phyloP scores from a whole-genome alignment of 2,888 invertebrate species.

The Ophion obscuratus region DNA sequence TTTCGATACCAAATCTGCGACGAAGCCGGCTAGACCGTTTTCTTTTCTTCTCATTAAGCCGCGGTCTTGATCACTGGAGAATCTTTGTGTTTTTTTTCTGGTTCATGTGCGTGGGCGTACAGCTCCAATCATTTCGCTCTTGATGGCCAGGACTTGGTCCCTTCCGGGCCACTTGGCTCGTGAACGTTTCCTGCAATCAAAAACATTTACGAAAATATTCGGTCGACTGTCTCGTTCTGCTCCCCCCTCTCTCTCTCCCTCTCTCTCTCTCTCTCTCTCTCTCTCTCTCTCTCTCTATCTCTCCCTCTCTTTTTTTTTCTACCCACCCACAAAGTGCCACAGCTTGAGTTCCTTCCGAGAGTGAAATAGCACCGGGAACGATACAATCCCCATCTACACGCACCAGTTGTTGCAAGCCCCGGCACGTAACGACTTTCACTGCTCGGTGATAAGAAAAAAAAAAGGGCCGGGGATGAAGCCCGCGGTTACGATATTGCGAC shows the following conservation, averaged over 20 bases:
- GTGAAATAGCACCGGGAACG: constrained; percentile 41
- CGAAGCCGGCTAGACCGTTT: neutral
- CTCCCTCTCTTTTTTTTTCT: constrained; percentile 2
- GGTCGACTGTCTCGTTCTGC: neutral
- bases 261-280: neutral
- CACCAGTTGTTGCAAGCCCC: constrained; percentile 59
- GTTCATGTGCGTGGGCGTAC: neutral
- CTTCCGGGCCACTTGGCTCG: constrained; percentile 3
- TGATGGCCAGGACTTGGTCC: neutral
- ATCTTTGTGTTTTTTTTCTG: neutral
- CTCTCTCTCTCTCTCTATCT: neutral
- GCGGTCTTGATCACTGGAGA: too few species aligned
- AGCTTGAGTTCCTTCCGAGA: constrained; percentile 12
- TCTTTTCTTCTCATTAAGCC: neutral
- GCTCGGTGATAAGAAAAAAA: constrained; percentile 40
- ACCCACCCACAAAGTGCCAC: neutral
- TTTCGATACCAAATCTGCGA: neutral
- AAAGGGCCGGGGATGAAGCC: constrained; percentile 21
- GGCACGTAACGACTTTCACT: constrained; percentile 56
- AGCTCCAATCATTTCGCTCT: neutral
- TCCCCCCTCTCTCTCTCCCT: too few species aligned
- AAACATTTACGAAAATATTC: constrained; percentile 28
- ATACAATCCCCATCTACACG: constrained; percentile 31
- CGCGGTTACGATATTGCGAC: constrained; percentile 45
- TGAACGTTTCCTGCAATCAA: neutral